phyloP scores from a whole-genome alignment of 2,888 invertebrate genomes.

The Eledona agricola region DNA sequence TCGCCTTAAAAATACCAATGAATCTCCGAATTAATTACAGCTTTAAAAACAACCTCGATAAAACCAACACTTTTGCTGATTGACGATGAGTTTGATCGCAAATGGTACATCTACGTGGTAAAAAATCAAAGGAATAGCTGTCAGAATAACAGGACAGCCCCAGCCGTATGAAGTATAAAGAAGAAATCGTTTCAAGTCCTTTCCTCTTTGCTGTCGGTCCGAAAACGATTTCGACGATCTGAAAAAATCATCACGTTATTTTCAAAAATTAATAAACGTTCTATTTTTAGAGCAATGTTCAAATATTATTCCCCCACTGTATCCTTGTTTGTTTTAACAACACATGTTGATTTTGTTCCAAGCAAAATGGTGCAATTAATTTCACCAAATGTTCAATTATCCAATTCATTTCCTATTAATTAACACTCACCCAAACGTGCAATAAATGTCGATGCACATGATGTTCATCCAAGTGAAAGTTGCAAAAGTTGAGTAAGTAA shows the following conservation, averaged over 20 bases:
- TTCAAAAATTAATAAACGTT: too few relatives aligned
- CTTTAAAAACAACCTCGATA: constrained; percentile 63
- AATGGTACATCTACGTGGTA: constrained; percentile 65
- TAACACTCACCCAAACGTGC: constrained; percentile 49
- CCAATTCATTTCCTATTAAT: constrained; percentile 7
- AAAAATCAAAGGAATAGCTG: constrained; percentile 65
- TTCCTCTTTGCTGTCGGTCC: constrained; percentile 62
- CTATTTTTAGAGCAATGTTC: too few relatives aligned
- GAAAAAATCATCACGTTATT: constrained; percentile 29
- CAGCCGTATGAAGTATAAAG: constrained; percentile 78
- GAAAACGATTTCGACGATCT: constrained; percentile 50
- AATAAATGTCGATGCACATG: constrained; percentile 50
- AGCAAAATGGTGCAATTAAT: too few relatives aligned
- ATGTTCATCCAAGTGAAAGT: constrained; percentile 50
- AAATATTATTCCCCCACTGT: too few relatives aligned
- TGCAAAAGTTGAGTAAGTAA: constrained; percentile 43
- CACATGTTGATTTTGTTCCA: too few relatives aligned
- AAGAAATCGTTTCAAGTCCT: constrained; percentile 68
- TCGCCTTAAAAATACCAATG: constrained; percentile 42
- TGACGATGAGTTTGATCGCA: constrained; percentile 69
- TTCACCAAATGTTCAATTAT: too few relatives aligned
- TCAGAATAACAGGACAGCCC: constrained; percentile 70
- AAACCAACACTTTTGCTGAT: constrained; percentile 73
- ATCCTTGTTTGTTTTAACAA: too few relatives aligned
- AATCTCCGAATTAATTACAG: constrained; percentile 8